These are phyloP conservation scores for Xanthorhoe spadicearia DNA, from an alignment of 2,888 invertebrate genomes.

Conservation along the genomic window DNA sequence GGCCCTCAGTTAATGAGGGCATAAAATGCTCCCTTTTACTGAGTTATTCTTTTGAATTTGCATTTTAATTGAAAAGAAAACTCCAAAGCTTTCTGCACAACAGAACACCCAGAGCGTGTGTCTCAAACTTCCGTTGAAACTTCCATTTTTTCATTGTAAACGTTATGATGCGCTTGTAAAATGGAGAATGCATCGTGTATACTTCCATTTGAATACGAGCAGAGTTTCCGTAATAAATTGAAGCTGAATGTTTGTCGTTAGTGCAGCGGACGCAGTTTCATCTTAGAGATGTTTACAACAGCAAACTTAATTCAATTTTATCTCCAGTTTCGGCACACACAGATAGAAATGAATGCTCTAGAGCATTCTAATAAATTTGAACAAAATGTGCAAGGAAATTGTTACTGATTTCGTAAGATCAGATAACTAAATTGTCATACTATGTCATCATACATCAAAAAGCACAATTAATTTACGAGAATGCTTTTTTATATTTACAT, in stretches of 20 bases:
- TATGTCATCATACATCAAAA: neutral
- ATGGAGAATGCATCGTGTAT: conserved; percentile 17
- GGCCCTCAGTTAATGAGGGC: conserved; percentile 65
- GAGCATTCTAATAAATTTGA: neutral
- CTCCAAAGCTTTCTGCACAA: conserved; percentile 54
- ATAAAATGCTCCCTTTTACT: conserved; percentile 66
- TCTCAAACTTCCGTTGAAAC: conserved; percentile 32
- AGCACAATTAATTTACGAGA: neutral
- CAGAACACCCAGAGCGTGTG: conserved; percentile 36
- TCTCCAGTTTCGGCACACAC: neutral
- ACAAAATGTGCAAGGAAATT: neutral
- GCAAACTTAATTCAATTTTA: neutral
- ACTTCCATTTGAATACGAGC: conserved; percentile 13
- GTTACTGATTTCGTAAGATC: neutral
- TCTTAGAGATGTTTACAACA: conserved; percentile 1
- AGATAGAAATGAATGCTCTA: neutral
- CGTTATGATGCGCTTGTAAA: conserved; percentile 18
- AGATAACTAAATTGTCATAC: neutral
- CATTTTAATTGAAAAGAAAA: conserved; percentile 74
- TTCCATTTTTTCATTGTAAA: conserved; percentile 28
- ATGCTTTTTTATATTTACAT: conserved; percentile 6
- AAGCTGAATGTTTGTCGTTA: conserved; percentile 9
- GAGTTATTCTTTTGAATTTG: conserved; percentile 70
- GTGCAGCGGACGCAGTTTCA: conserved; percentile 6
- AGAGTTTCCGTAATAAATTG: conserved; percentile 6